Conservation (phyloP, 2,888 invertebrate species). For the Molorchus minor region DNA sequence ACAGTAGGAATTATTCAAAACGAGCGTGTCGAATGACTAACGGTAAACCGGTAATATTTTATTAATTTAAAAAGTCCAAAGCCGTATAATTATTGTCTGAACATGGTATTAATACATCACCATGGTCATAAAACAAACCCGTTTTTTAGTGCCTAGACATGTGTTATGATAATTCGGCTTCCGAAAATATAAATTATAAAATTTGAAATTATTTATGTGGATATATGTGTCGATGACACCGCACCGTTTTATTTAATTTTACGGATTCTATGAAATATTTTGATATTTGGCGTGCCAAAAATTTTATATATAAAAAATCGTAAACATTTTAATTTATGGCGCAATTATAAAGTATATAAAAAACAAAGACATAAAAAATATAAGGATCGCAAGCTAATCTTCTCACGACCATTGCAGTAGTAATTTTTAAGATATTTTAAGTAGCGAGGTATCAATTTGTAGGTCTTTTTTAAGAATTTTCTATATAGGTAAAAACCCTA, state of each 20-base stretch:
- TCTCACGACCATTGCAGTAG: no score
- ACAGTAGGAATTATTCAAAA: slow-evolving; percentile 10
- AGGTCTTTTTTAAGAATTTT: no score
- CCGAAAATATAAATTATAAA: slow-evolving; percentile 26
- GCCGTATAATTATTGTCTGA: slow-evolving; percentile 25
- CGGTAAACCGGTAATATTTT: slow-evolving; percentile 19
- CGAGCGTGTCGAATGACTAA: slow-evolving; percentile 18
- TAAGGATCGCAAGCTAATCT: no score
- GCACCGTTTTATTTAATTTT: not conserved
- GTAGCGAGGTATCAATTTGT: no score
- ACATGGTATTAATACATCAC: slow-evolving; percentile 25
- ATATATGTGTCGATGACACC: not conserved
- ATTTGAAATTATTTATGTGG: slow-evolving; percentile 21
- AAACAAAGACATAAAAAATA: no score
- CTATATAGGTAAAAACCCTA: no score
- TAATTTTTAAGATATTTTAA: no score
- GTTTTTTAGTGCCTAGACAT: slow-evolving; percentile 26
- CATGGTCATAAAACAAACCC: slow-evolving; percentile 23
- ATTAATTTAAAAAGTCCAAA: slow-evolving; percentile 24
- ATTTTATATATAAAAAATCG: no score
- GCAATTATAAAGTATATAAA: no score
- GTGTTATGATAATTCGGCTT: slow-evolving; percentile 26
- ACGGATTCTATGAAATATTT: no score
- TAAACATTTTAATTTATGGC: no score
- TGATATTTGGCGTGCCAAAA: no score